Base-by-base conservation (phyloP, 2,888 invertebrate species). In the Protophormia terraenovae region DNA sequence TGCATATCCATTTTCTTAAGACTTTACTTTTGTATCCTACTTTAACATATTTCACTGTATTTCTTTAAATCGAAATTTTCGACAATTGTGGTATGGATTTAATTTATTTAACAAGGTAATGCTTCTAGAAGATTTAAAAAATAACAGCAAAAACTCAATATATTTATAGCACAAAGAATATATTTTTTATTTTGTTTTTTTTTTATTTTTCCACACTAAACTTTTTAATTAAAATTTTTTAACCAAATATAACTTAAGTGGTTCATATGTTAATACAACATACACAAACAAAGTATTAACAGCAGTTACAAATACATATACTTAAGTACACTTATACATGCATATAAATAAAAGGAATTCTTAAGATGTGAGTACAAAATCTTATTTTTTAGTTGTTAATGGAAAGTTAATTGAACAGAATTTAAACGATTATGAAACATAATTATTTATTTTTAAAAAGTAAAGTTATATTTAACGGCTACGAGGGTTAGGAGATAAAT, bases 221-320 rank as follows among this genome's bases (percentile, higher is more conserved):
- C 32, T 10, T 58, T 29, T 69, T 69, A 69, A 53, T 69, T 69
- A 35, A 69, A 69, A 69, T 53, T 35, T n/a, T 32, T 35, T 35
- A 69, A 53, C 35, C 69, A 69, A 35, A 53, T 35, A 22, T 12
- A 67, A 69, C 50, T 69, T n/a, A 35, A 53, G 69, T 50, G n/a
- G 1, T 22, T 50, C 14, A 41, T 22, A 16, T n/a, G 7, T 38
- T 16, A 29, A 50, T 8, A 22, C n/a, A n/a, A n/a, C 3, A 8
- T 5, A 47, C 7, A 8, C 2, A 29, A 16, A 29, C 8, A n/a
- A 32, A 27, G n/a, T n/a, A n/a, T n/a, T 12, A 2, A 2, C 55
- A 55, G 27, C 27, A 27, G n/a, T n/a, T 27, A n/a, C 5, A 24
- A 24, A 55, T 14, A 55, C 55, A 55, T 27, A 27, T n/a, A n/a